Base-by-base conservation (phyloP, 1,140 invertebrate species). In the Adoxophyes honmai region DNA sequence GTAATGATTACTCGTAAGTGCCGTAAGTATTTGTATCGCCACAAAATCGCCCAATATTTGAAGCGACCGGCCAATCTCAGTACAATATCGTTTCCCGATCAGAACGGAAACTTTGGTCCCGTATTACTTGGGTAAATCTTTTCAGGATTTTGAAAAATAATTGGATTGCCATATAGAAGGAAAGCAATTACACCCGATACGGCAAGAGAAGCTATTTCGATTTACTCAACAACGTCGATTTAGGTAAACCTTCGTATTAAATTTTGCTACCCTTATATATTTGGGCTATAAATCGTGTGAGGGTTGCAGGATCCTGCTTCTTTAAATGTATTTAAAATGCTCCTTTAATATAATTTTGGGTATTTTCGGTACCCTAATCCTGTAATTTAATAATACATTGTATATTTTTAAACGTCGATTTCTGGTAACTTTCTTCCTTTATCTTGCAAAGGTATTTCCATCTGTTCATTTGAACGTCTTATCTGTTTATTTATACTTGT, bases 101-200 rank as follows among this genome's bases (percentile, higher is more conserved):
- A 69, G 66, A 77, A 77, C 71, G 66, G 66, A 75, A 83, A 79
- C 68, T 81, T 75, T 69, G 52, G 58, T 64, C 63, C 38, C 70
- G 68, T 73, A 76, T 78, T 68, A 66, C 64, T 55, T 44, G 62
- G 73, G 71, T 76, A 75, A 76, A 79, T 80, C 75, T 81, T 81
- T 81, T 73, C 68, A 78, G 69, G 76, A 70, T 68, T 76, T 74
- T 77, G 77, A 80, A 78, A 86, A 83, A 81, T 86, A 86, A 86
- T 83, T 86, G 80, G 77, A 77, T 80, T 68, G 73, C 73, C 64
- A 62, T 63, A 77, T 77, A 74, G 74, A 75, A 75, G 75, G 73
- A 75, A 80, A 83, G 72, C 82, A 86, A 83, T 86, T 83, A 83
- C 80, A 80, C 9, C 21, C 28, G 55, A 34, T 73, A 70, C 63